Evolutionary conservation across 2,113 vertebrate genomes (phyloP).

Genomic region (Misgurnus anguillicaudatus): DNA sequence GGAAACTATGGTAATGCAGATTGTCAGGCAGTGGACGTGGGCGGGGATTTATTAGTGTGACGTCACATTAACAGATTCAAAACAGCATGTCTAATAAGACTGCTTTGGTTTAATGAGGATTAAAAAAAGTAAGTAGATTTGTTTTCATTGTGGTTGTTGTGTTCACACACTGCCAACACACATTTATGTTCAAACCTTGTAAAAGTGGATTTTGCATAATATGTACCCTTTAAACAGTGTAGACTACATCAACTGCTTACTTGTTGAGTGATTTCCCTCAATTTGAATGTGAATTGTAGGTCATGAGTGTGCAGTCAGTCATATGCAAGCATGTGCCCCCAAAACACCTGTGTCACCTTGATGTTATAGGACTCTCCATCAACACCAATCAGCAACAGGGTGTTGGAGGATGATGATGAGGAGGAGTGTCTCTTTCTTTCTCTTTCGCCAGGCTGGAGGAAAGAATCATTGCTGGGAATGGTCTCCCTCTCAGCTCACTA

Average conservation of each 20-base stretch:
- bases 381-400: conserved; percentile 45
- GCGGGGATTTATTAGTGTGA: too few species aligned
- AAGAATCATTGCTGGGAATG: conserved; percentile 48
- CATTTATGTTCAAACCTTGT: too few species aligned
- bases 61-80: too few species aligned
- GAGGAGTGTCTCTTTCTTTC: conserved; percentile 5
- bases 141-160: too few species aligned
- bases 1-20: too few species aligned
- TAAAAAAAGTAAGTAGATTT: too few species aligned
- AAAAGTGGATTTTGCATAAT: too few species aligned
- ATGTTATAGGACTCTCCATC: conserved; percentile 34
- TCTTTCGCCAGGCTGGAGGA: conserved; percentile 31
- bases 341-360: conserved; percentile 48
- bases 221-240: not conserved
- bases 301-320: conserved; percentile 22
- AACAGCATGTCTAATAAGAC: too few species aligned
- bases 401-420: conserved; percentile 16
- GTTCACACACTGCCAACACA: too few species aligned
- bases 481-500: conserved; percentile 44
- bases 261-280: not conserved
- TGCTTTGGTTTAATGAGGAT: too few species aligned
- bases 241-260: not conserved
- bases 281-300: not conserved
- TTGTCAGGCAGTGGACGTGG: too few species aligned
- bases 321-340: not conserved